Evolutionary conservation across 1,140 invertebrate species (phyloP), one percentile per base, ranked within the genome.

Genomic region (Drosophila repleta): DNA sequence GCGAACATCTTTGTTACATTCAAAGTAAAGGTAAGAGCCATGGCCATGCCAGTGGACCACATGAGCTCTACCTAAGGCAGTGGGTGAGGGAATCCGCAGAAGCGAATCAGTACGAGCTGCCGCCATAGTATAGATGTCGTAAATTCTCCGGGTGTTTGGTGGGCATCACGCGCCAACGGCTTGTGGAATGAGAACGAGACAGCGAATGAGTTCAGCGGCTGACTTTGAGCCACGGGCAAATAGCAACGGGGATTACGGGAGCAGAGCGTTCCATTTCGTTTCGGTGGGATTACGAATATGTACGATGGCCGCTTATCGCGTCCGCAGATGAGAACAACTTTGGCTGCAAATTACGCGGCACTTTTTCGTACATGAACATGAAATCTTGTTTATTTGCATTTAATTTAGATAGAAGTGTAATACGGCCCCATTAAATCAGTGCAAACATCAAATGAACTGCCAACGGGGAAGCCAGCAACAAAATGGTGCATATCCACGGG

Each of bases 361-460:
- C 67, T 67, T 53, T 49, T 15, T 41, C 39, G n/a, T 62, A 15
- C 21, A 45, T 21, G 18, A 45, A 18, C 26, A 32, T 58, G 57
- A 53, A 51, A 68, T 58, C 49, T 53, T 62, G 61, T 68, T 74
- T 85, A 81, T 85, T 85, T 87, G 82, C 66, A 74, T 74, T 73
- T 74, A 60, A 85, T 85, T 85, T 71, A 81, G 77, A 81, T 87
- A 61, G 43, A 41, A 45, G 35, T 57, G 8, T 79, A 76, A 65
- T 70, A 74, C 66, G 57, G 41, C 62, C 73, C 73, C 73, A 64
- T 79, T 72, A 72, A 81, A 82, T 64, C 55, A 55, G 8, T 45
- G 49, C 56, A 82, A 69, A 78, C 41, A 81, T 48, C 21, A 46
- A 53, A 56, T 32, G 18, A 46, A 51, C 35, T 49, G 37, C 39